phyloP scores from a whole-genome alignment of 2,113 vertebrate species.

The Vulpes vulpes region DNA sequence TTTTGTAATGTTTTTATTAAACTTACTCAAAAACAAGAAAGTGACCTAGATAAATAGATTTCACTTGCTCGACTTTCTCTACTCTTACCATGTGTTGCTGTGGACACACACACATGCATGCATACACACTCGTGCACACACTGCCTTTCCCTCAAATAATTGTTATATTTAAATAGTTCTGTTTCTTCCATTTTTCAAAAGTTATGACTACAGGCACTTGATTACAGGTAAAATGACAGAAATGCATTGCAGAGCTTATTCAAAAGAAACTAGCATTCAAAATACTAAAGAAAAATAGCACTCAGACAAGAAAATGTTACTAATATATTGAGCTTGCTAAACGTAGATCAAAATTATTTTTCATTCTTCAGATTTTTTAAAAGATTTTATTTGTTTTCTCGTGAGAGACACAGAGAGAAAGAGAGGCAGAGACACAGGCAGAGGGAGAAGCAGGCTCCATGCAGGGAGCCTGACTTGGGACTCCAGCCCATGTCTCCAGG shows the following conservation, averaged over 20 bases:
- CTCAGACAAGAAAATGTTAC: not conserved
- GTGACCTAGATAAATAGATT: slow-evolving; percentile 57
- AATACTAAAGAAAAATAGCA: slow-evolving; percentile 28
- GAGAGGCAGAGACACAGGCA: too few species aligned
- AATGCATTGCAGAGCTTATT: not conserved
- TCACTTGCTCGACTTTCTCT: slow-evolving; percentile 3
- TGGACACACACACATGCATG: not conserved
- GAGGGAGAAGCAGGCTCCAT: too few species aligned
- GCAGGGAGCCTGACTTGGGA: too few species aligned
- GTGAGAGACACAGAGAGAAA: too few species aligned
- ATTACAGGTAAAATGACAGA: slow-evolving; percentile 36
- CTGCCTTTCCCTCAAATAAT: not conserved
- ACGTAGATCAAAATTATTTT: not conserved
- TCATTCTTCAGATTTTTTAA: slow-evolving; percentile 23
- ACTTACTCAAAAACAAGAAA: slow-evolving; percentile 61
- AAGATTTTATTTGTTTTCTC: not conserved
- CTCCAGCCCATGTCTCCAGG: too few species aligned
- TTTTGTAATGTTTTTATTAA: not conserved
- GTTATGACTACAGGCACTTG: not conserved
- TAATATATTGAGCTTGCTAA: not conserved
- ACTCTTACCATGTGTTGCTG: not conserved
- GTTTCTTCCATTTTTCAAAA: not conserved
- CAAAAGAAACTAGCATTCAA: not conserved
- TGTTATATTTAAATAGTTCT: not conserved
- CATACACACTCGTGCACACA: too few species aligned